These are phyloP conservation scores for Microcebus lehilahytsara DNA, from an alignment of 2,113 vertebrate species.

Conservation along the genomic window DNA sequence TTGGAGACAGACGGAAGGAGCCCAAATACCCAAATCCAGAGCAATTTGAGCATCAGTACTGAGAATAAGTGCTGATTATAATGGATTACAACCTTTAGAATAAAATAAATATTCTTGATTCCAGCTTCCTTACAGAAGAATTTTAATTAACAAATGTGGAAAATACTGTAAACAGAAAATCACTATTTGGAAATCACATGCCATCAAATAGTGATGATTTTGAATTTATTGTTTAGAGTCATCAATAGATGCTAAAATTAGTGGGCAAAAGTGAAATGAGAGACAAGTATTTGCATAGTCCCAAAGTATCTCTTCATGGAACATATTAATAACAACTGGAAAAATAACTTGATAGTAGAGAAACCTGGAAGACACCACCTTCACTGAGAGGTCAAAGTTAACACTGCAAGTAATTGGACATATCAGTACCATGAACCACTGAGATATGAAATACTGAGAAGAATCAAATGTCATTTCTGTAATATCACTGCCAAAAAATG, in stretches of 20 bases:
- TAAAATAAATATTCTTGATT: not conserved
- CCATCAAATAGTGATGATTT: not conserved
- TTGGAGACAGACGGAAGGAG: not conserved
- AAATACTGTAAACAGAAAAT: not conserved
- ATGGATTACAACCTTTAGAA: not conserved
- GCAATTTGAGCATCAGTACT: not conserved
- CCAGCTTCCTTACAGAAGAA: not conserved
- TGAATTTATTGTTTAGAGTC: not conserved
- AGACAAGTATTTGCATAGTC: not conserved
- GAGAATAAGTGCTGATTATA: not conserved
- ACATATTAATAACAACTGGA: not conserved
- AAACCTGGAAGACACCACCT: not conserved
- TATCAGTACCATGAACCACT: not conserved
- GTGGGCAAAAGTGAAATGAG: not conserved
- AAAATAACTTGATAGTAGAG: not conserved
- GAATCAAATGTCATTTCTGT: not conserved
- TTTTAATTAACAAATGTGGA: not conserved
- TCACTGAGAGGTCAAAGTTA: not conserved
- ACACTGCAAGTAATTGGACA: not conserved
- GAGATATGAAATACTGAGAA: not conserved
- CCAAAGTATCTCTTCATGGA: not conserved
- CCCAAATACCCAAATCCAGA: not conserved
- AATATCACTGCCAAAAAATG: not conserved
- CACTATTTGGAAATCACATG: not conserved
- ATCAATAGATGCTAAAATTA: not conserved